Conservation (phyloP, 1,140 invertebrate genomes). For the Vanessa tameamea region DNA sequence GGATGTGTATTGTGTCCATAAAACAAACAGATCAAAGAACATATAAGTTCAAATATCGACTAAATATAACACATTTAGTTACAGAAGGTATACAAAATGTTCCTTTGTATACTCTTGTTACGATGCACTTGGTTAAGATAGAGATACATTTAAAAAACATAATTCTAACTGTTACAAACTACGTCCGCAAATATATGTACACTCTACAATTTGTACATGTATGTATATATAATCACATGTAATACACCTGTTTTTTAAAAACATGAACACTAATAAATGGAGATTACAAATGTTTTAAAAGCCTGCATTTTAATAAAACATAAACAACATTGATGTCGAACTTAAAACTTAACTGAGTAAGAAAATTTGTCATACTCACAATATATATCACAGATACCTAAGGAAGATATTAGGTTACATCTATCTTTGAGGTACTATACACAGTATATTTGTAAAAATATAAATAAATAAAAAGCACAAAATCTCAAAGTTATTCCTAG, state of each 20-base stretch:
- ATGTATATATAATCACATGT: conserved; percentile 43
- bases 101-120: neutral
- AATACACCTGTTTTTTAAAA: conserved; percentile 33
- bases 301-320: conserved; percentile 22
- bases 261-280: conserved; percentile 57
- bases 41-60: neutral
- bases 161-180: conserved; percentile 18
- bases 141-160: neutral
- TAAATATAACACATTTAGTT: neutral
- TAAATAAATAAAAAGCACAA: conserved; percentile 64
- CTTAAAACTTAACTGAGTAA: conserved; percentile 43
- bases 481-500: conserved; percentile 56
- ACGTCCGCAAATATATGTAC: conserved; percentile 42
- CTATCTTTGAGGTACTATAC: conserved; percentile 47
- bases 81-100: conserved; percentile 7
- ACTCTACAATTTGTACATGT: conserved; percentile 63
- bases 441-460: conserved; percentile 52
- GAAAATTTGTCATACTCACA: conserved; percentile 55
- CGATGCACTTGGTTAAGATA: neutral
- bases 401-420: conserved; percentile 56
- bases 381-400: conserved; percentile 78
- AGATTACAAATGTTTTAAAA: conserved; percentile 52
- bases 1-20: too few relatives aligned
- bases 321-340: conserved; percentile 23
- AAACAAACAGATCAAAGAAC: too few relatives aligned